Base-by-base conservation (phyloP, 2,888 invertebrate genomes). In the Ethmia dodecea region DNA sequence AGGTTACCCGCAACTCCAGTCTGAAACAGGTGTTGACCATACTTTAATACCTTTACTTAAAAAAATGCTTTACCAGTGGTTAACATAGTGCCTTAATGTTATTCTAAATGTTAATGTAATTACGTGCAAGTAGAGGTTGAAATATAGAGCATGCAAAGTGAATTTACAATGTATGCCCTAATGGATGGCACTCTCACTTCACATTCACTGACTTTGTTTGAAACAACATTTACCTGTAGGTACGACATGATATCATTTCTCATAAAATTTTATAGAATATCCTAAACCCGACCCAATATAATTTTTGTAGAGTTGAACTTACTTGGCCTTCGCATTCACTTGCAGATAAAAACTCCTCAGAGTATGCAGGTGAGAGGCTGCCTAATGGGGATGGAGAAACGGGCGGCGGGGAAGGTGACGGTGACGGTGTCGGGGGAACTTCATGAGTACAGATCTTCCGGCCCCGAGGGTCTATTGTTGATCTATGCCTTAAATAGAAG, bases 1-100 rank as follows among this genome's bases (percentile, higher is more conserved):
- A 96, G 86, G 43, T 94, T 94, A 54, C 94, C 95, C 42, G 96
- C 95, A 42, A 97, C 88, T 39, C 96, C 96, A 76, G 90, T 91
- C 97, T 97, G 89, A 39, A 87, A 87, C 39, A 40, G 34, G 35
- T 30, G 25, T 6, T n/a, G n/a, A 22, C 1, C n/a, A 20, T 4
- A 16, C 3, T 26, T 9, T 13, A n/a, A 22, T 22, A 22, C 22
- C 22, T 22, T 22, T 22, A 22, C n/a, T 22, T 3, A 22, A 9
- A n/a, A 22, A 22, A 22, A n/a, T 22, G n/a, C 4, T 22, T 9
- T 22, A 22, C 22, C 8, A 22, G 22, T 22, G 8, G n/a, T 5
- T 24, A 26, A 12, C 11, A 6, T 26, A 5, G 10, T 26, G 12
- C 11, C n/a, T n/a, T n/a, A n/a, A n/a, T n/a, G n/a, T n/a, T n/a